Conservation (phyloP, 2,888 invertebrate genomes). For the Actias luna region DNA sequence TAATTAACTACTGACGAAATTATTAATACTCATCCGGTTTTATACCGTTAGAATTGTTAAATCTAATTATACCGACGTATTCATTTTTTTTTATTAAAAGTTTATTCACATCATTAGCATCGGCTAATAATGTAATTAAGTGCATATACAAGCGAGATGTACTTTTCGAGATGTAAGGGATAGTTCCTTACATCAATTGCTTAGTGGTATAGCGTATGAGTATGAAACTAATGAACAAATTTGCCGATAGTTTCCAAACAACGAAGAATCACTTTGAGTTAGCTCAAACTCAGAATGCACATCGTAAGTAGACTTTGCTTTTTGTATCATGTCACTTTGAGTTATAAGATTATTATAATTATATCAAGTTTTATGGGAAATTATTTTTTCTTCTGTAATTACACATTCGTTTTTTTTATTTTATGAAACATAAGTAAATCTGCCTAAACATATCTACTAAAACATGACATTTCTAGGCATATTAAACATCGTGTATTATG, state of each 20-base stretch:
- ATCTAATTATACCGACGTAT: too few species aligned
- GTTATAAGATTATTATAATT: background rate
- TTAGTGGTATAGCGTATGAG: conserved; percentile 12
- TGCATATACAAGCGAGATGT: background rate
- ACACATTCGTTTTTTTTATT: too few species aligned
- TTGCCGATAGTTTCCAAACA: conserved; percentile 31
- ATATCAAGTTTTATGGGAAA: too few species aligned
- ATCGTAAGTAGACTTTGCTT: background rate
- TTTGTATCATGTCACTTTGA: background rate
- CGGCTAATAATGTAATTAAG: background rate
- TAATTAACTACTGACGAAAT: too few species aligned
- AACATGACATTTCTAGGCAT: too few species aligned
- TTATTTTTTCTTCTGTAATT: too few species aligned
- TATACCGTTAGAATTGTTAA: too few species aligned
- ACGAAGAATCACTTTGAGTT: conserved; percentile 27
- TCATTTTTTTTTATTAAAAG: background rate
- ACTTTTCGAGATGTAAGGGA: background rate
- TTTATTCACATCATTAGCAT: background rate
- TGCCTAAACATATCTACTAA: too few species aligned
- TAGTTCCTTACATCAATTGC: background rate
- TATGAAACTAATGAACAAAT: conserved; percentile 28
- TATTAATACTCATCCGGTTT: too few species aligned
- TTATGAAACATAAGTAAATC: too few species aligned
- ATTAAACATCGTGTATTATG: too few species aligned
- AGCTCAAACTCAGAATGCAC: conserved; percentile 8